Conservation (phyloP, 1,140 invertebrate genomes). For the Lucilia cuprina region DNA sequence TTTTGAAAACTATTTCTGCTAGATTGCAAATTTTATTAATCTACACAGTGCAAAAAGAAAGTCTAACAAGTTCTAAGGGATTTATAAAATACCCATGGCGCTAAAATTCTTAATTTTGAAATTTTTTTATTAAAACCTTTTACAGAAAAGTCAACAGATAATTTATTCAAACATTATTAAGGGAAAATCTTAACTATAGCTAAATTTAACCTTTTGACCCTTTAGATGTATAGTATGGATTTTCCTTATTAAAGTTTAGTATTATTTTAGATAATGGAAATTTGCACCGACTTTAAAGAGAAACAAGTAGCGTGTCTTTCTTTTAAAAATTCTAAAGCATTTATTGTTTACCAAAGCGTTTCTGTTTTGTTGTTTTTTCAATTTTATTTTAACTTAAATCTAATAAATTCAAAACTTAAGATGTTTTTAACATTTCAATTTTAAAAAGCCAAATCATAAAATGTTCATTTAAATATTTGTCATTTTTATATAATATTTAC, state of each 20-base stretch:
- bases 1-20: not conserved
- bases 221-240: not conserved
- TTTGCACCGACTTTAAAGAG: no score
- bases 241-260: not conserved
- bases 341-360: conserved; percentile 61
- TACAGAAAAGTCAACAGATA: no score
- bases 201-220: not conserved
- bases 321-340: conserved; percentile 54
- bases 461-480: no score
- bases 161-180: not conserved
- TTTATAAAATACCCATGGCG: no score
- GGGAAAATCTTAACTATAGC: not conserved
- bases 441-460: no score
- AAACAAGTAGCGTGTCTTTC: not conserved
- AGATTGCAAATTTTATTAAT: not conserved
- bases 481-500: no score
- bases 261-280: not conserved
- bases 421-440: no score
- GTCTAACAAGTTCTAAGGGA: not conserved
- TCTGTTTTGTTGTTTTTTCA: conserved; percentile 5
- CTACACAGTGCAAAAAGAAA: conserved; percentile 14
- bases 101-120: no score
- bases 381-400: not conserved
- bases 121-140: no score
- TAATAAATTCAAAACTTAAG: not conserved